A percentile compares a stretch with the other conserved stretches of the same genome.
phyloP scores from a whole-genome alignment of 2,113 vertebrate genomes.

The Macrotis lagotis region DNA sequence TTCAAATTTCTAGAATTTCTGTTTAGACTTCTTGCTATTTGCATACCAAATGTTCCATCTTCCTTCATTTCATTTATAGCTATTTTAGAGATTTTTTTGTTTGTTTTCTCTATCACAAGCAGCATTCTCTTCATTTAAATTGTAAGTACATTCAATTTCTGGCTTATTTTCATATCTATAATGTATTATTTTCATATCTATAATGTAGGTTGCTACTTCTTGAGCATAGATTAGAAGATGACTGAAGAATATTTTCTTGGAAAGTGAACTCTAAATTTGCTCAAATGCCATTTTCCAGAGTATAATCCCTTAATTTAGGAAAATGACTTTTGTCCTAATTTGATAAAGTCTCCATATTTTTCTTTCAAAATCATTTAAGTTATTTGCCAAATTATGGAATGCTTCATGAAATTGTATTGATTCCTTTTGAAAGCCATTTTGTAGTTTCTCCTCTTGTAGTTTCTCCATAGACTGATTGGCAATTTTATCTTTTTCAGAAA shows the following conservation, averaged over 20 bases:
- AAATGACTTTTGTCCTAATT: slow-evolving; percentile 73
- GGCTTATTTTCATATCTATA: slow-evolving; percentile 19
- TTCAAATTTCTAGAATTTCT: slow-evolving; percentile 39
- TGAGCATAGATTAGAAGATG: slow-evolving; percentile 50
- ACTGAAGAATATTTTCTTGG: not conserved
- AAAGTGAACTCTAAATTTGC: not conserved
- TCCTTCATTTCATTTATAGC: slow-evolving; percentile 47
- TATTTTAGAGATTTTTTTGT: slow-evolving; percentile 16
- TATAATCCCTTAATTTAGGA: slow-evolving; percentile 83
- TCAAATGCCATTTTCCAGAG: slow-evolving; percentile 76
- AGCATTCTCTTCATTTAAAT: slow-evolving; percentile 36
- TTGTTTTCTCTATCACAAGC: slow-evolving; percentile 3
- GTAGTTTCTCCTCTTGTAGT: slow-evolving; percentile 44
- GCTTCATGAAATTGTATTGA: slow-evolving; percentile 17
- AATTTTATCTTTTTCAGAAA: slow-evolving; percentile 68
- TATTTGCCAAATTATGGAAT: slow-evolving; percentile 25
- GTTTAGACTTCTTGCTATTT: slow-evolving; percentile 43
- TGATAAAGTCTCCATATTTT: slow-evolving; percentile 7
- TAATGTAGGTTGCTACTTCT: slow-evolving; percentile 1
- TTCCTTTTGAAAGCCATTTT: slow-evolving; percentile 81
- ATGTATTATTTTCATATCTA: too few relatives aligned
- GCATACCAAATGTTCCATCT: slow-evolving; percentile 48
- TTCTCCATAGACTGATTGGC: not conserved
- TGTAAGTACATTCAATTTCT: slow-evolving; percentile 37
- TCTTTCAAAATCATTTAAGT: slow-evolving; percentile 38